Conservation (phyloP, 37 sponge, comb jelly and placozoan species). For the Eunapius fragilis region DNA sequence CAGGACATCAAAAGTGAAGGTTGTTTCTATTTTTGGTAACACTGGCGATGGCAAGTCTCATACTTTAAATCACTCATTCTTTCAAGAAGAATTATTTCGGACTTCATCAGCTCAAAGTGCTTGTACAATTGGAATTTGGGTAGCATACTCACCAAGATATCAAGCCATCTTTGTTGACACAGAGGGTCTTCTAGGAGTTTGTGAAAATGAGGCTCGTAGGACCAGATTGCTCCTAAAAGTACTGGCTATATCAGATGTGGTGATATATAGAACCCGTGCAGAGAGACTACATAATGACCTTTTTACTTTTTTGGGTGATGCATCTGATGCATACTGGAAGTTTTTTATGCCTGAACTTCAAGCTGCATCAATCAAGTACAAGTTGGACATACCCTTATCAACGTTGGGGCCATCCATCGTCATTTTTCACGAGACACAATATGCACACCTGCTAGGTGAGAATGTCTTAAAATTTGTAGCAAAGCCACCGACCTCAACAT, state of each 20-base stretch:
- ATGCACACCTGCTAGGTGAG: constrained; percentile 76
- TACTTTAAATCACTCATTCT: constrained; percentile 93
- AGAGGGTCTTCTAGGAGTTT: constrained; percentile 89
- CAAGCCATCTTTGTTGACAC: constrained; percentile 86
- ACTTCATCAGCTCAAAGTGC: constrained; percentile 71
- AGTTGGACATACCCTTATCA: constrained; percentile 60
- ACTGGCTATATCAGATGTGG: constrained; percentile 94
- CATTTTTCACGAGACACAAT: constrained; percentile 91
- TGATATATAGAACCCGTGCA: constrained; percentile 89
- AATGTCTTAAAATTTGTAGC: background rate
- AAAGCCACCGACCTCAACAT: background rate
- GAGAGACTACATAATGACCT: constrained; percentile 95
- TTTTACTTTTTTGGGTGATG: constrained; percentile 88
- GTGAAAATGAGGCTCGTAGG: constrained; percentile 69
- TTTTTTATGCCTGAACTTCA: constrained; percentile 83
- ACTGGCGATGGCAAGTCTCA: constrained; percentile 97
- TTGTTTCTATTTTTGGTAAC: constrained; percentile 96
- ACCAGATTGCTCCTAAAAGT: constrained; percentile 85
- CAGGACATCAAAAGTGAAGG: constrained; percentile 66
- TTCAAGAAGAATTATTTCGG: constrained; percentile 77
- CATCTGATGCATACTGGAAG: constrained; percentile 85
- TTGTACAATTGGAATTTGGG: constrained; percentile 95
- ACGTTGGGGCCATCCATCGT: constrained; percentile 86
- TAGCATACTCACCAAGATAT: constrained; percentile 61
- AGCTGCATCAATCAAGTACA: constrained; percentile 44